Evolutionary conservation across 2,888 invertebrate species (phyloP), one percentile per base, ranked within the genome.

Genomic region (Apantesis nais): DNA sequence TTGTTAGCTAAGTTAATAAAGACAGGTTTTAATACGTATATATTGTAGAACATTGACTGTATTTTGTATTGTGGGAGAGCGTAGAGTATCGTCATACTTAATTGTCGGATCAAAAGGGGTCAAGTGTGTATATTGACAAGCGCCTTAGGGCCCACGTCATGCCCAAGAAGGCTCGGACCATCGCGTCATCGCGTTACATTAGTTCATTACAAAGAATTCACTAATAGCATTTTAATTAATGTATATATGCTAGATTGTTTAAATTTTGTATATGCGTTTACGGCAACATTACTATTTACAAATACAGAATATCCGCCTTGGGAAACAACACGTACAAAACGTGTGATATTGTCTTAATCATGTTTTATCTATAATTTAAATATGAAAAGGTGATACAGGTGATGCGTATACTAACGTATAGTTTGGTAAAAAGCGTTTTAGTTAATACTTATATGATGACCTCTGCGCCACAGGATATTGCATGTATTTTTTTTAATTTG

Each of bases 61-160:
- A 70, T 73, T 74, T 70, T 74, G 71, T 55, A 68, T 73, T 74
- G 73, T 74, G 81, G 83, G 80, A 79, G 83, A 84, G 80, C 84
- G 80, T 87, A 84, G 87, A 88, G 91, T 92, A 92, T 92, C 88
- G 89, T 89, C 89, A 90, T 89, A 92, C 91, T 92, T 94, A 94
- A 95, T 95, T 94, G 95, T 92, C 87, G 87, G 95, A 94, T 95
- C 95, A 95, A 95, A 94, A 92, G 95, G 94, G 95, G 94, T 95
- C 93, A 95, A 95, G 91, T 95, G 94, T 93, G 90, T 93, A 92
- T 91, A 92, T 93, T 94, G 93, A 92, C 92, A 92, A 92, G 90
- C 91, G 93, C 92, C 90, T 92, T 91, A 93, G 93, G 93, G 89
- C 91, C 88, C 88, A 91, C 94, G 92, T 93, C 93, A 94, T 93